Base-by-base conservation (phyloP, 2,113 vertebrate species). In the Gopherus evgoodei region DNA sequence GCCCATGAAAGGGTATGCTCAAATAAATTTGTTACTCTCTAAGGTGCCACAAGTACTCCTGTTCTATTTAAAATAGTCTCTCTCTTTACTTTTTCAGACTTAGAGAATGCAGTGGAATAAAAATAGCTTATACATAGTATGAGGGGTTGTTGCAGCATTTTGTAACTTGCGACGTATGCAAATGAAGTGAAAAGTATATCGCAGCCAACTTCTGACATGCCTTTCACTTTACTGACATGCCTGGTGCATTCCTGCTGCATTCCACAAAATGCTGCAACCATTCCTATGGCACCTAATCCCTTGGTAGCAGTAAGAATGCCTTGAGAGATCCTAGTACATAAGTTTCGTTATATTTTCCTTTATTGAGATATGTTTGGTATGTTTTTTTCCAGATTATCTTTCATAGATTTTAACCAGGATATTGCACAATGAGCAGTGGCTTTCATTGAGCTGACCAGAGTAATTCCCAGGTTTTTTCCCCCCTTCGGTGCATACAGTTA, bases 121-220 rank as follows among this genome's bases (percentile, higher is more conserved):
- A 0, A n/a, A 9, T 85, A 54, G 54, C 76, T 87, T 65, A 16
- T 69, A 16, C 35, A 0, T 44, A 2, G 1, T 0, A 1, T 0
- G 50, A 4, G 42, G 1, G 56, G 13, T 4, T 0, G 35, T 2
- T 0, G 3, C 38, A 5, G 35, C 6, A 1, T 6, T 83, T 69
- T 65, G 44, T 49, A 38, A 2, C 57, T 2, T n/a, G 87, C 25
- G 4, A 1, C 11, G 16, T 1, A 1, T 14, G 35, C 19, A 0
- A 25, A 17, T 29, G 29, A 31, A 14, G 56, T 1, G 1, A 59
- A 35, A 25, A 76, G 11, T 52, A 2, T 12, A 53, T 1, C 12
- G 0, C 38, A 1, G 72, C 29, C 21, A 54, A 57, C 62, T 11
- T 16, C 1, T 4, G 80, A 69, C 1, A 5, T 53, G 50, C 38